Conservation (phyloP, 2,797 vertebrate genomes). For the Sebastes aleutianus region DNA sequence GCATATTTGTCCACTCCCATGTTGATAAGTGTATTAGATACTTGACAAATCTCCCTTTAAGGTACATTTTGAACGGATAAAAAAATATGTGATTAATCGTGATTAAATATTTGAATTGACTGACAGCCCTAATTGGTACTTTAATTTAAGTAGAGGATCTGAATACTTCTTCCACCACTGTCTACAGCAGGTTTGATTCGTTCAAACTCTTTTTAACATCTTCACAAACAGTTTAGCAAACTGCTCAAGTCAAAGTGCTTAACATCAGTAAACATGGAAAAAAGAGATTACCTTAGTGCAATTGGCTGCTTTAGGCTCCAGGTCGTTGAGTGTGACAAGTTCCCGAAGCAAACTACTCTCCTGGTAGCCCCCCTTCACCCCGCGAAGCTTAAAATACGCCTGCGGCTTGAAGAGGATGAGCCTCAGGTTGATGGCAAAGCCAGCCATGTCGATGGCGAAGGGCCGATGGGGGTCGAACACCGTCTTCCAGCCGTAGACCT, state of each 20-base stretch:
- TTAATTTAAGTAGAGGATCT: too few relatives aligned
- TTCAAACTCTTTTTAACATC: background rate
- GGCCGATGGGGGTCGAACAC: conserved; percentile 97
- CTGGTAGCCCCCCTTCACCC: conserved; percentile 98
- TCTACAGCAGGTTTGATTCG: background rate
- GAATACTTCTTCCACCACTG: too few relatives aligned
- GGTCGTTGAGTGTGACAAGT: conserved; percentile 94
- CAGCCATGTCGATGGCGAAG: conserved; percentile 99
- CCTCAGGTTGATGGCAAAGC: conserved; percentile 95
- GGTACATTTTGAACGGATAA: too few relatives aligned
- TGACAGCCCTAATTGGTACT: too few relatives aligned
- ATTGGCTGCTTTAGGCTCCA: conserved; percentile 99
- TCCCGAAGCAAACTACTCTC: conserved; percentile 97
- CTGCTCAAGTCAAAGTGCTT: background rate
- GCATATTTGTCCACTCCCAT: too few relatives aligned
- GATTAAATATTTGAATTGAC: too few relatives aligned
- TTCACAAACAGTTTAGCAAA: background rate
- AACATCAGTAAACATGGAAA: background rate
- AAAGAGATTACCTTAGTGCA: conserved; percentile 93
- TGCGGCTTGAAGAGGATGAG: conserved; percentile 96
- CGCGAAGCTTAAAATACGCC: conserved; percentile 97
- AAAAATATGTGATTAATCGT: too few relatives aligned
- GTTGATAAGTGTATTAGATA: too few relatives aligned
- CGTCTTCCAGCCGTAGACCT: conserved; percentile 98
- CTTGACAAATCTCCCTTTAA: too few relatives aligned